These are phyloP conservation scores for Tetraneura akinire DNA, from an alignment of 1,140 invertebrate species.

Conservation along the genomic window DNA sequence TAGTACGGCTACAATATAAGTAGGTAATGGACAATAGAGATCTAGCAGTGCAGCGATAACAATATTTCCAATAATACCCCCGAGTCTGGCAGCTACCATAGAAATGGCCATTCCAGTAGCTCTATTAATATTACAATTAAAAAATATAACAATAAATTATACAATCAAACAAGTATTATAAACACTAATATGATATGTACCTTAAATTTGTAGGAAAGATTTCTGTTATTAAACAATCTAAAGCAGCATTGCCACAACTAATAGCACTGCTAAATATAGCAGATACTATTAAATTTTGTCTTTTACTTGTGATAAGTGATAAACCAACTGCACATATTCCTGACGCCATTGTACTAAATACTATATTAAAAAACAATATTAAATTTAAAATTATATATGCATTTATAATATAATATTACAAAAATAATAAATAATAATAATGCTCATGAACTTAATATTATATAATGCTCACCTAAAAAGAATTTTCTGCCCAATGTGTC, in stretches of 20 bases:
- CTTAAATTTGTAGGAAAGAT: constrained; percentile 84
- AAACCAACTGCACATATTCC: constrained; percentile 80
- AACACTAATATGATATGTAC: constrained; percentile 57
- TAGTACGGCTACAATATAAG: constrained; percentile 79
- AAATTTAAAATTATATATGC: too few species aligned
- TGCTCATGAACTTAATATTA: background rate
- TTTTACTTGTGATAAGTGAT: constrained; percentile 80
- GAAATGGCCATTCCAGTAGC: constrained; percentile 83
- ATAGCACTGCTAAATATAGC: constrained; percentile 85
- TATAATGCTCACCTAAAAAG: constrained; percentile 69
- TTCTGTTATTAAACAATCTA: constrained; percentile 85
- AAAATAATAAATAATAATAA: too few species aligned
- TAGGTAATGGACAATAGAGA: constrained; percentile 79
- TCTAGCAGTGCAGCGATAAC: constrained; percentile 80
- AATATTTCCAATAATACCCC: constrained; percentile 84
- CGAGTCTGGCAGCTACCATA: constrained; percentile 81
- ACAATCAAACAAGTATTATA: background rate
- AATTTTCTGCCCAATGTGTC: constrained; percentile 85
- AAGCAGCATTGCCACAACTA: constrained; percentile 82
- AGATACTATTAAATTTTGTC: constrained; percentile 79
- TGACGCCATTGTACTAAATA: constrained; percentile 84
- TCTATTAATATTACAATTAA: constrained; percentile 58
- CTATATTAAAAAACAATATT: constrained; percentile 61
- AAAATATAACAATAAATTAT: background rate
- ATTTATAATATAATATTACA: too few species aligned